Base-by-base conservation (phyloP, 2,888 invertebrate genomes). In the Eumerus sabulonum region DNA sequence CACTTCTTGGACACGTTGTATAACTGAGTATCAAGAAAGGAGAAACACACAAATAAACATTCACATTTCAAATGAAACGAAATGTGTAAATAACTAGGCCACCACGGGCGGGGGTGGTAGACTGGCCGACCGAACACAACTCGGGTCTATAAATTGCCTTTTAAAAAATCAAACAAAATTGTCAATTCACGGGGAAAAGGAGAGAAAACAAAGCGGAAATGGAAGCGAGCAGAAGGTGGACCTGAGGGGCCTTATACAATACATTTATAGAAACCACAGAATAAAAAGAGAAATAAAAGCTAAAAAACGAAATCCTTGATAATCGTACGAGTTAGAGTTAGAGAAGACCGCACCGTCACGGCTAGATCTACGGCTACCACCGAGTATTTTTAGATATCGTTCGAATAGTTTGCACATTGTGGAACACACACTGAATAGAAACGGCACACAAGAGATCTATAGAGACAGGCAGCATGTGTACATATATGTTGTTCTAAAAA, bases 381-480 rank as follows among this genome's bases (percentile, higher is more conserved):
- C 57, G 56, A n/a, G 51, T 79, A 79, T 79, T 79, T 74, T 70
- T 79, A 79, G 79, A 73, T 68, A 40, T 19, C 60, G 50, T 64
- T 74, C 40, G 44, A 73, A 79, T 74, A 74, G 79, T 79, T 79
- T 70, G 70, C 79, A 79, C 64, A 79, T 79, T 74, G 79, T 79
- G 79, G 74, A 79, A 79, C 64, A 74, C 54, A 79, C 70, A 60
- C 64, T 59, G 64, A 74, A 74, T 56, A 79, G 64, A 74, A 72
- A 62, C 44, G 40, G 48, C 57, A 51, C 57, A 72, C 67, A 63
- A 11, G 62, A 72, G 47, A 35, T 62, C 27, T 51, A 66, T 35
- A 59, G 35, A 63, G 38, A 54, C 40, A 62, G 14, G 51, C 50
- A n/a, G n/a, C n/a, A n/a, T 36, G 45, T 16, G 64, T 68, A 57